Evolutionary conservation across 2,113 vertebrate species (phyloP).

Genomic region (Nesoenas mayeri): DNA sequence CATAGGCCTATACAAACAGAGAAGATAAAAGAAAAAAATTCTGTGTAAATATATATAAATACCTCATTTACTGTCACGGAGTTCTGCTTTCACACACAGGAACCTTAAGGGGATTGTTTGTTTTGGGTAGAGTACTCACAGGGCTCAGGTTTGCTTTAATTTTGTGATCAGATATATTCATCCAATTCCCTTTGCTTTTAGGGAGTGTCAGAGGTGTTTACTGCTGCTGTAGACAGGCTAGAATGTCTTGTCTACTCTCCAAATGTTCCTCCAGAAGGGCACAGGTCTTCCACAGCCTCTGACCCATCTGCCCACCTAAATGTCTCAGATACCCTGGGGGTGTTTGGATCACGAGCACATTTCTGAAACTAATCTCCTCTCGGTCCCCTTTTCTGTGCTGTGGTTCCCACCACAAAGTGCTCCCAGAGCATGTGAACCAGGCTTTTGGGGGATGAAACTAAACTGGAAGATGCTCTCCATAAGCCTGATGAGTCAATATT

Average conservation of each 20-base stretch:
- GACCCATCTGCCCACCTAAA: not conserved
- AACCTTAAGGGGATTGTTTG: slow-evolving; percentile 17
- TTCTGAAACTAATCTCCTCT: not conserved
- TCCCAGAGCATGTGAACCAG: not conserved
- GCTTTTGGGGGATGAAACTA: not conserved
- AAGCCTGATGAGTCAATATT: accelerated
- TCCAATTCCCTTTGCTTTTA: not conserved
- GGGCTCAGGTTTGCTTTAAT: slow-evolving; percentile 4
- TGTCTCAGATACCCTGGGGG: not conserved
- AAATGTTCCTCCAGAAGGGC: not conserved
- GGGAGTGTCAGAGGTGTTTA: not conserved
- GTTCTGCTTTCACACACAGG: slow-evolving; percentile 43
- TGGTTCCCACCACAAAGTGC: not conserved
- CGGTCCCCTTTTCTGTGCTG: not conserved
- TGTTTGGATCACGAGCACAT: not conserved
- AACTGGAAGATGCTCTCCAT: not conserved
- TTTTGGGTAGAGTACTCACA: slow-evolving; percentile 2
- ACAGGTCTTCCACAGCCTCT: not conserved
- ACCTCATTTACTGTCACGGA: slow-evolving; percentile 52
- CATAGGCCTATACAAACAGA: slow-evolving; percentile 66
- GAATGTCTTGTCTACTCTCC: not conserved
- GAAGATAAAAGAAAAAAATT: slow-evolving; percentile 63
- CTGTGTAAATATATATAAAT: slow-evolving; percentile 44
- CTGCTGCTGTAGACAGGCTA: not conserved
- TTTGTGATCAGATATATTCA: not conserved